Percentiles rank a stretch among this genome's conserved stretches.
These are phyloP conservation scores for Nipponacmea schrenckii DNA, from an alignment of 2,888 invertebrate genomes.

Conservation along the genomic window DNA sequence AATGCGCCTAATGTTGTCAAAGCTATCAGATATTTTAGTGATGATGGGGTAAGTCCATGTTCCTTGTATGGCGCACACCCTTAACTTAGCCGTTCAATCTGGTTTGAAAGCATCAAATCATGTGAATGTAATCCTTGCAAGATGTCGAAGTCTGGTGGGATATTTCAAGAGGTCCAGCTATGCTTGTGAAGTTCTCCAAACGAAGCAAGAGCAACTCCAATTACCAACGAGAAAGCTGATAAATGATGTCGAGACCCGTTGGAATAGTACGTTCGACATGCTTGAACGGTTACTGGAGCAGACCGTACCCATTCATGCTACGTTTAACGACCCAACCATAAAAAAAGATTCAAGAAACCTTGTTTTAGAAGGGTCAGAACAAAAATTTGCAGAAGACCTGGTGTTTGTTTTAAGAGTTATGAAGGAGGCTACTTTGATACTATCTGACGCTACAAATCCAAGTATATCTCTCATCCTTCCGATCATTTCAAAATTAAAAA, in stretches of 20 bases:
- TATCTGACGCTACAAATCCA: not conserved
- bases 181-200: not conserved
- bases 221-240: not conserved
- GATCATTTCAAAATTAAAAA: not conserved
- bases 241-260: constrained; percentile 12
- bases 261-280: constrained; percentile 17
- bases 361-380: not conserved
- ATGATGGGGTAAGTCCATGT: not conserved
- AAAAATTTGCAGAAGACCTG: not conserved
- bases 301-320: not conserved
- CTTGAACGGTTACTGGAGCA: constrained; percentile 5
- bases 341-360: not conserved
- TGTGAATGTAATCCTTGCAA: not conserved
- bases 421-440: not conserved
- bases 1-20: constrained; percentile 8
- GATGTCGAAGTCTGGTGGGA: not conserved
- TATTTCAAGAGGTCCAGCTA: constrained; percentile 8
- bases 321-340: not conserved
- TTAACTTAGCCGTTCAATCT: constrained; percentile 4
- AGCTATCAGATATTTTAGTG: constrained; percentile 6
- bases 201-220: not conserved
- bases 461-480: not conserved
- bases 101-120: not conserved
- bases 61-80: constrained; percentile 17
- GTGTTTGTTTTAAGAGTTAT: not conserved